A percentile compares a stretch with the other conserved stretches of the same genome.
phyloP scores from a whole-genome alignment of 1,140 invertebrate genomes.

The Panagrolaimus sp. region DNA sequence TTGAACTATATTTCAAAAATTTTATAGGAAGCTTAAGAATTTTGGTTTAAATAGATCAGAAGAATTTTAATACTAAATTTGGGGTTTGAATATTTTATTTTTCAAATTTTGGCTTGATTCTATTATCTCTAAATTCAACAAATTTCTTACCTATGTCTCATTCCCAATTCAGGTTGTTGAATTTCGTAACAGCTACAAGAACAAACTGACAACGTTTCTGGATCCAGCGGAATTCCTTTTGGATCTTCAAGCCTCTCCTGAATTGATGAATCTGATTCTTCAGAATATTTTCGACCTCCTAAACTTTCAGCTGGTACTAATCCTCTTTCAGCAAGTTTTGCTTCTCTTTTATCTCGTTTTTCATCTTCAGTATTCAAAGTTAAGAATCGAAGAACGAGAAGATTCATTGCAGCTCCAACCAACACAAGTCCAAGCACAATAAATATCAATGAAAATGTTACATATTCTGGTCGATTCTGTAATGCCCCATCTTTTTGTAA shows the following conservation, averaged over 20 bases:
- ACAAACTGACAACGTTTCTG: not conserved
- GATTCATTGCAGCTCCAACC: constrained; percentile 93
- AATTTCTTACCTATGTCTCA: too few species aligned
- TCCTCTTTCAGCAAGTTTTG: constrained; percentile 65
- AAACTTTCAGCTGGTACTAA: constrained; percentile 41
- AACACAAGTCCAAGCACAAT: constrained; percentile 98
- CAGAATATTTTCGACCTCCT: constrained; percentile 33
- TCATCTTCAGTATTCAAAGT: constrained; percentile 97
- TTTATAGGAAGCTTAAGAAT: too few species aligned
- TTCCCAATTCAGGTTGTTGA: too few species aligned
- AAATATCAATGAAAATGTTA: constrained; percentile 94
- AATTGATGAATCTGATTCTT: constrained; percentile 9
- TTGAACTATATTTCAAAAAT: too few species aligned
- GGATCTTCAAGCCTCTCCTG: not conserved
- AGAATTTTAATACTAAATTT: too few species aligned
- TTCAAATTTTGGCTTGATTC: too few species aligned
- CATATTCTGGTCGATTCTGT: constrained; percentile 90
- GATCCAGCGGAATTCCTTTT: not conserved
- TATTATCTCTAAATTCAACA: too few species aligned
- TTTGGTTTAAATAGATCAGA: too few species aligned
- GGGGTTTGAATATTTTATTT: too few species aligned
- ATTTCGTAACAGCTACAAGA: constrained; percentile 6
- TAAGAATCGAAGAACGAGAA: constrained; percentile 92
- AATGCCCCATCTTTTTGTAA: constrained; percentile 81
- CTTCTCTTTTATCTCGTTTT: constrained; percentile 78